Conservation (phyloP, 1,140 invertebrate genomes). For the Drosophila tsacasi region DNA sequence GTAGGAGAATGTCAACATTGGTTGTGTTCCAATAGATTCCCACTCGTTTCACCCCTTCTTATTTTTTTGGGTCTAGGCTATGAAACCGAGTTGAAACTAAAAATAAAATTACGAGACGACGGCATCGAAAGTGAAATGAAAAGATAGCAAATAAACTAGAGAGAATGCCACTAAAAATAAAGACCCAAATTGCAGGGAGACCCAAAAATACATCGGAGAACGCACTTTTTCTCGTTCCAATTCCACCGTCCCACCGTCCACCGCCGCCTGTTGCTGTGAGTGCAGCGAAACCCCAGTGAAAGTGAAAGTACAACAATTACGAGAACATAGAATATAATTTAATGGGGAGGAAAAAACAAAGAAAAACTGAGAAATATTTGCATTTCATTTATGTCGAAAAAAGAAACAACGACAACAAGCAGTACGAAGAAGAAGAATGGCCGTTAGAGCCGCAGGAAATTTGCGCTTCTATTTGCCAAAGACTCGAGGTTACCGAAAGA, state of each 20-base stretch:
- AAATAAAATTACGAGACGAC: conserved; percentile 31
- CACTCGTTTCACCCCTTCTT: conserved; percentile 4
- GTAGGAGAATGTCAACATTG: conserved; percentile 18
- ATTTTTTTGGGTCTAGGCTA: conserved; percentile 48
- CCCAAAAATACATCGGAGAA: conserved; percentile 26
- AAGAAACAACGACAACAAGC: too few species aligned
- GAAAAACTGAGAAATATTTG: conserved; percentile 18
- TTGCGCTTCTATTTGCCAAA: conserved; percentile 30
- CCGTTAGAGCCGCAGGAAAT: conserved; percentile 13
- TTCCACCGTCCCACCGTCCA: conserved; percentile 13
- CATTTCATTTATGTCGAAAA: conserved; percentile 30
- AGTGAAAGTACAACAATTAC: conserved; percentile 25
- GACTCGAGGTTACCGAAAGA: conserved; percentile 12
- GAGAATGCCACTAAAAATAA: background rate
- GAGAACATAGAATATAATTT: conserved; percentile 12
- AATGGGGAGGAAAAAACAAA: conserved; percentile 6
- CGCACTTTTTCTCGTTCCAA: conserved; percentile 6
- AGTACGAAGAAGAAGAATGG: background rate
- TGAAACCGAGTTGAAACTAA: conserved; percentile 30
- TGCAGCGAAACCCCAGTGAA: conserved; percentile 16
- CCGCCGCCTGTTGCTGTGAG: conserved; percentile 28
- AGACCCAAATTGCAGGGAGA: conserved; percentile 2
- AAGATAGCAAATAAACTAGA: conserved; percentile 8
- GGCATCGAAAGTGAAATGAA: conserved; percentile 37
- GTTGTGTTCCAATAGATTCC: conserved; percentile 14